phyloP scores from a whole-genome alignment of 2,113 vertebrate genomes.

The Urocynchramus pylzowi region DNA sequence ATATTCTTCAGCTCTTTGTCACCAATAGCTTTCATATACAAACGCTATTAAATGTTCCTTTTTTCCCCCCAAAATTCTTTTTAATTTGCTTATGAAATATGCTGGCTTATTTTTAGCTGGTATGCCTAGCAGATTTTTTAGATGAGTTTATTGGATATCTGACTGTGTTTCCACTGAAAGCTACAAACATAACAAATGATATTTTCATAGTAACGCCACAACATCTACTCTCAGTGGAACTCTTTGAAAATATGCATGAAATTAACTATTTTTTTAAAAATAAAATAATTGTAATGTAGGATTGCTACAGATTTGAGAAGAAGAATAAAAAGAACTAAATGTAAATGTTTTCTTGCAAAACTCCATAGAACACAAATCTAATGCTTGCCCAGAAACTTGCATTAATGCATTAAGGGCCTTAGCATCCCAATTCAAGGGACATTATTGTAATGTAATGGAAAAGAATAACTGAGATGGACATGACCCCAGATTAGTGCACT shows the following conservation, averaged over 20 bases:
- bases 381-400: background rate
- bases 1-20: background rate
- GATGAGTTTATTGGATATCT: background rate
- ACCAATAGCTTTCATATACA: background rate
- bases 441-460: background rate
- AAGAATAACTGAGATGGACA: background rate
- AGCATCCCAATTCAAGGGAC: background rate
- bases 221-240: background rate
- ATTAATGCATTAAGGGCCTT: background rate
- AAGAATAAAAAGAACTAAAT: background rate
- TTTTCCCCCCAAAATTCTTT: accelerated
- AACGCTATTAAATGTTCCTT: background rate
- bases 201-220: background rate
- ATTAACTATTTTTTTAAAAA: background rate
- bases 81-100: background rate
- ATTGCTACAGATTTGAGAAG: background rate
- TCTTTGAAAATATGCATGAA: background rate
- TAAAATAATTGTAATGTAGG: background rate
- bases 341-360: background rate
- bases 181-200: background rate
- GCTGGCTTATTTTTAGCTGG: background rate
- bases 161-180: background rate
- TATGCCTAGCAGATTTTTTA: background rate
- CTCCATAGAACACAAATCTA: background rate
- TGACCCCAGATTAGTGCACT: background rate